A percentile compares a stretch with the other conserved stretches of the same genome.
phyloP scores from a whole-genome alignment of 2,797 vertebrate genomes.

The Sebastes hopkinsi region DNA sequence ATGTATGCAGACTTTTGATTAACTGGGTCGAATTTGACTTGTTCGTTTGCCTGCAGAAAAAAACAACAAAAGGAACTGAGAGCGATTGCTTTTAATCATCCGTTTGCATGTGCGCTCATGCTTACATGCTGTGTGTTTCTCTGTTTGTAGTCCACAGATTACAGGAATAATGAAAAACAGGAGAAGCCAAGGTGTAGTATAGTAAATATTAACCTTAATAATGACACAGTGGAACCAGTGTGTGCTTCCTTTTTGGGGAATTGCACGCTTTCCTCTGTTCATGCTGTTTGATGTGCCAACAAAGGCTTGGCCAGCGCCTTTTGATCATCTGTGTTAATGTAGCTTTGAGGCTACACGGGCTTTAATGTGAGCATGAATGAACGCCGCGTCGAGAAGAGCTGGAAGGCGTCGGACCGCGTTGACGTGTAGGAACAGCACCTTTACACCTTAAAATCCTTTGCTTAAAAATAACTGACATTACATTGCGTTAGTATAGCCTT shows the following conservation, averaged over 20 bases:
- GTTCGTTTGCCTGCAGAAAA: constrained; percentile 46
- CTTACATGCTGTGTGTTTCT: constrained; percentile 13
- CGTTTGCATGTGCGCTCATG: constrained; percentile 38
- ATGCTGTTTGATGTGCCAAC: constrained; percentile 63
- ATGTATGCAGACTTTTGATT: constrained; percentile 73
- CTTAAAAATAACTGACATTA: constrained; percentile 36
- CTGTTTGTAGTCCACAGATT: constrained; percentile 39
- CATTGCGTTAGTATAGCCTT: constrained; percentile 11
- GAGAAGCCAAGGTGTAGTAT: constrained; percentile 41
- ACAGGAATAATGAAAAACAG: constrained; percentile 41
- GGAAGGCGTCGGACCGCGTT: constrained; percentile 22
- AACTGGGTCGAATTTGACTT: constrained; percentile 67
- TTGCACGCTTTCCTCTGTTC: constrained; percentile 28
- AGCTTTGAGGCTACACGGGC: constrained; percentile 22
- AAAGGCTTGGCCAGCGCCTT: constrained; percentile 47
- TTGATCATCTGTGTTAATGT: constrained; percentile 69
- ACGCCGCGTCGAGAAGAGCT: neutral
- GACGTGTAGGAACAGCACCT: constrained; percentile 21
- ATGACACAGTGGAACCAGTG: constrained; percentile 50
- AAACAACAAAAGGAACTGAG: constrained; percentile 38
- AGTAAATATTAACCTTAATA: constrained; percentile 71
- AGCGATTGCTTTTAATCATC: constrained; percentile 66
- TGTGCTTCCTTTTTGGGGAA: constrained; percentile 38
- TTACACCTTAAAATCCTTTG: constrained; percentile 28
- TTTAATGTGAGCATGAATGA: constrained; percentile 33